These are phyloP conservation scores for Crambe crambe DNA, from an alignment of 37 sponge, comb jelly and placozoan species.

Conservation along the genomic window DNA sequence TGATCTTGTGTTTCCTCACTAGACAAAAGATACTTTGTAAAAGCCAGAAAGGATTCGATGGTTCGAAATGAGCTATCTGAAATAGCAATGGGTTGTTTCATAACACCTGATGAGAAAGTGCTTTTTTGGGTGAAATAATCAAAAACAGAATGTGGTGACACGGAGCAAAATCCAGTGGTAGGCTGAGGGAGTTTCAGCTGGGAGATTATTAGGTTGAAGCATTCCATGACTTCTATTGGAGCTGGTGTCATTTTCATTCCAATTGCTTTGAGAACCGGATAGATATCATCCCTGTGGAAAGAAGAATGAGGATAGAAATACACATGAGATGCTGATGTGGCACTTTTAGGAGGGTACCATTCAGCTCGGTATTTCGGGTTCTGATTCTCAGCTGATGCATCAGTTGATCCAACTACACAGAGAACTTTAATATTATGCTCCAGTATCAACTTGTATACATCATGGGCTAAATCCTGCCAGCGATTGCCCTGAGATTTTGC, in stretches of 20 bases:
- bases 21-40: background rate
- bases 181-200: too few relatives aligned
- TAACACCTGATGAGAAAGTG: background rate
- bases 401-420: background rate
- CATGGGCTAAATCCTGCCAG: background rate
- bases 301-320: background rate
- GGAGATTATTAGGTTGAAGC: constrained; percentile 15
- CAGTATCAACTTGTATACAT: background rate
- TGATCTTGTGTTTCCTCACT: background rate
- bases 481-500: background rate
- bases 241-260: constrained; percentile 53
- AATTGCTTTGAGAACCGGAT: constrained; percentile 20
- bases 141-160: background rate
- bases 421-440: background rate
- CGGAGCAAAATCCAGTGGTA: too few relatives aligned
- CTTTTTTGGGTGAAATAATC: background rate
- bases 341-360: background rate
- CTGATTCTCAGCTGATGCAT: background rate
- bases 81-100: background rate
- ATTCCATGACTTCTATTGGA: constrained; percentile 12
- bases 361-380: background rate
- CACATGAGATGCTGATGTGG: background rate
- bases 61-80: background rate
- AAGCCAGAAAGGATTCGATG: background rate
- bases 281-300: background rate